Base-by-base conservation (phyloP, 2,888 invertebrate genomes). In the Ganaspis brasiliensis region DNA sequence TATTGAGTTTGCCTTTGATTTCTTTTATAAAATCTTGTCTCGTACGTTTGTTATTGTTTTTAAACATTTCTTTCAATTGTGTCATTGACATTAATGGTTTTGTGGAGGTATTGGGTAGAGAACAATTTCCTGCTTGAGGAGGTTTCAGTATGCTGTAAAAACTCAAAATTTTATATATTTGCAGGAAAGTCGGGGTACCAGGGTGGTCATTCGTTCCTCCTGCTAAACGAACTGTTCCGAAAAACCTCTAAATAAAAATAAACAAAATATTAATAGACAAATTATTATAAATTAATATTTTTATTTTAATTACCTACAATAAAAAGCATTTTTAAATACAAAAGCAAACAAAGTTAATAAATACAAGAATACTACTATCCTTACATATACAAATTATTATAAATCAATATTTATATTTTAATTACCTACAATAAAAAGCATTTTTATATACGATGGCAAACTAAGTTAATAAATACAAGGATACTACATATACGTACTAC, bases 141-240 rank as follows among this genome's bases (percentile, higher is more conserved):
- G 55, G 55, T 55, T 55, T 21, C 21, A 55, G 19, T 21, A 55
- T 10, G 2, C 45, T 14, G n/a, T 14, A 24, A n/a, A 57, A 57
- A n/a, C 12, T n/a, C 8, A 57, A 57, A 16, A 21, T 26, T 57
- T 24, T 21, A 14, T 24, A 57, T n/a, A 21, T 26, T 12, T 45
- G 45, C 12, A 45, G 4, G 14, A 45, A 45, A 14, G 45, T 45
- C 14, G 45, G 4, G 3, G 45, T 57, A 57, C 14, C 57, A 14
- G 57, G 26, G n/a, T 57, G 57, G 14, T 57, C 57, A 14, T 26
- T 57, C 57, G n/a, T n/a, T n/a, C n/a, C n/a, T n/a, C n/a, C n/a
- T n/a, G n/a, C n/a, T n/a, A n/a, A n/a, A n/a, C n/a, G 6, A 21
- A 57, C 57, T n/a, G 26, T 45, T 14, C 45, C 45, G 14, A 45